These are phyloP conservation scores for Linyphia triangularis DNA, from an alignment of 2,888 invertebrate species.

Conservation along the genomic window DNA sequence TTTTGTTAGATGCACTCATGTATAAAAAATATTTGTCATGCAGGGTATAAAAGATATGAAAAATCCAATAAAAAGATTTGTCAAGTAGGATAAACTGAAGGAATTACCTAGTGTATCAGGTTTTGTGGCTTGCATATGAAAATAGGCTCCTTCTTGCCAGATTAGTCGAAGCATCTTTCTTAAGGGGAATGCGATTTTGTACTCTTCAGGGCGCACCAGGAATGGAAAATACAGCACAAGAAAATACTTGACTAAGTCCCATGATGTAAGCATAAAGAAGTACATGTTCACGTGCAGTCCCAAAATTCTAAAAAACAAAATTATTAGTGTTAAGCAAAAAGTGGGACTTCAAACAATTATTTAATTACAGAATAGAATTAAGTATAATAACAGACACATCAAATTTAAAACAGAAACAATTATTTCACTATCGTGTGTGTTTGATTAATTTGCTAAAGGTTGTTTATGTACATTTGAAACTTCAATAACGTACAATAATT, in stretches of 20 bases:
- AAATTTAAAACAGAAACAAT: too few relatives aligned
- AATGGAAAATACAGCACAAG: slow-evolving; percentile 36
- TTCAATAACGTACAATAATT: too few relatives aligned
- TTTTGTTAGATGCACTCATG: too few relatives aligned
- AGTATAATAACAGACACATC: too few relatives aligned
- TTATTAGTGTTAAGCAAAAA: background rate
- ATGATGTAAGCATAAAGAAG: background rate
- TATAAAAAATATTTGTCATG: too few relatives aligned
- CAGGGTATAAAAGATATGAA: too few relatives aligned
- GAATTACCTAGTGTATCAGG: slow-evolving; percentile 69
- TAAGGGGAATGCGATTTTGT: slow-evolving; percentile 18
- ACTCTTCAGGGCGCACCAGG: slow-evolving; percentile 35
- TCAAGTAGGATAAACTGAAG: slow-evolving; percentile 21
- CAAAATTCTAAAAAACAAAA: slow-evolving; percentile 11
- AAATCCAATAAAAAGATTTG: too few relatives aligned
- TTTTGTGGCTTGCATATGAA: slow-evolving; percentile 64
- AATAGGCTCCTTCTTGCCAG: slow-evolving; percentile 44
- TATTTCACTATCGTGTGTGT: too few relatives aligned
- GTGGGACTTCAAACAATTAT: too few relatives aligned
- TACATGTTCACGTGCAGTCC: slow-evolving; percentile 62
- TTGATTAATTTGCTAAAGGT: too few relatives aligned
- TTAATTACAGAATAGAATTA: too few relatives aligned
- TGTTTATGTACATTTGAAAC: too few relatives aligned
- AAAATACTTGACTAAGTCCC: slow-evolving; percentile 44
- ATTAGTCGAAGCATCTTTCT: slow-evolving; percentile 2